Evolutionary conservation across 2,113 vertebrate genomes (phyloP).

Genomic region (Herpetotheres cachinnans): DNA sequence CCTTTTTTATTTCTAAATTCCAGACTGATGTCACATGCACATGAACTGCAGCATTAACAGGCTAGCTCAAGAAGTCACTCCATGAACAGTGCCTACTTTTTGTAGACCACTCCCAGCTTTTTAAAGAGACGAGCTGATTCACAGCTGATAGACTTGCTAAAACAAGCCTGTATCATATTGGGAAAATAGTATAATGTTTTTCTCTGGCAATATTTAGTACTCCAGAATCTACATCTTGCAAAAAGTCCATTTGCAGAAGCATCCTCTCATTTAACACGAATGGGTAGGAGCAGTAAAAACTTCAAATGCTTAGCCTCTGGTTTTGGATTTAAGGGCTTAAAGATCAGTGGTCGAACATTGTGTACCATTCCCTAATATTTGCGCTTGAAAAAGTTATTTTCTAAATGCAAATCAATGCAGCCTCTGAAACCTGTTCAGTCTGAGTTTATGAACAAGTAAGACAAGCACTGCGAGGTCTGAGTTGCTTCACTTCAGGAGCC

Average conservation of each 20-base stretch:
- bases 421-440: background rate
- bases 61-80: background rate
- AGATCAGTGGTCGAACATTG: background rate
- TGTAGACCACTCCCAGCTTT: background rate
- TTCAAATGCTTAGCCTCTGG: background rate
- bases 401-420: background rate
- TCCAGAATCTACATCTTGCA: background rate
- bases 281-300: background rate
- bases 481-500: background rate
- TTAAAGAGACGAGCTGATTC: background rate
- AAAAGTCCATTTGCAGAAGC: background rate
- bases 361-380: background rate
- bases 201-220: background rate
- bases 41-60: background rate
- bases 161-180: background rate
- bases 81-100: background rate
- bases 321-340: background rate
- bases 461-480: background rate
- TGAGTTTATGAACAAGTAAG: background rate
- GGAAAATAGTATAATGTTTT: background rate
- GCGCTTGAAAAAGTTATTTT: background rate
- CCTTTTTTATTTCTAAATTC: slow-evolving; percentile 9
- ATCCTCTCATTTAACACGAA: background rate
- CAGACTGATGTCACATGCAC: background rate
- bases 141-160: background rate